These are phyloP conservation scores for Proctacanthus coquilletti DNA, from an alignment of 1,140 invertebrate genomes.

Conservation along the genomic window DNA sequence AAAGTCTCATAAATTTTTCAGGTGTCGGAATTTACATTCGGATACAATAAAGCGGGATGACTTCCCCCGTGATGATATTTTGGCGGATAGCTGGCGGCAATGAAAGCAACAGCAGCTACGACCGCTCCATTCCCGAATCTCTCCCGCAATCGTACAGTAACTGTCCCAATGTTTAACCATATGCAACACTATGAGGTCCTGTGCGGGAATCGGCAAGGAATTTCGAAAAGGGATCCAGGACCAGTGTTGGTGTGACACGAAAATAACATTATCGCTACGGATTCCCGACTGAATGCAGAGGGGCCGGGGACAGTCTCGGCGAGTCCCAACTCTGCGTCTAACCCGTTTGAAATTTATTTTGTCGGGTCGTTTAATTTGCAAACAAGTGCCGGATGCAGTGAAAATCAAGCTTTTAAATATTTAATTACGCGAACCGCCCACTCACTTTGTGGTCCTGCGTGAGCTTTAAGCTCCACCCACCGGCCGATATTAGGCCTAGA, in stretches of 20 bases:
- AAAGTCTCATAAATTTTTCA: background rate
- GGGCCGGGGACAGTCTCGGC: too few relatives aligned
- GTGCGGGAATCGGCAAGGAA: too few relatives aligned
- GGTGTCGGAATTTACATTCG: background rate
- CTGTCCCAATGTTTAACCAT: too few relatives aligned
- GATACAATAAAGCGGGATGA: background rate
- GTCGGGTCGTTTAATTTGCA: conserved; percentile 1
- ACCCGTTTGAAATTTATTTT: background rate
- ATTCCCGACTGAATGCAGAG: too few relatives aligned
- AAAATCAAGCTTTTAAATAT: background rate
- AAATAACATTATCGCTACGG: conserved; percentile 1
- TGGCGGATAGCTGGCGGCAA: background rate
- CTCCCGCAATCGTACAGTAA: too few relatives aligned
- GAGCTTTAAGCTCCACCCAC: background rate
- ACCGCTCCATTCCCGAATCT: too few relatives aligned
- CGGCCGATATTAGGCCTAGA: too few relatives aligned
- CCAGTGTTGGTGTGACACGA: background rate
- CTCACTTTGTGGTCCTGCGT: background rate
- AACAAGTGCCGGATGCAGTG: conserved; percentile 1
- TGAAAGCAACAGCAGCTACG: too few relatives aligned
- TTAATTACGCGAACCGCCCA: background rate
- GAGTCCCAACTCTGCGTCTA: too few relatives aligned
- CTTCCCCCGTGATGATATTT: background rate
- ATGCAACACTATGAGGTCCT: too few relatives aligned
- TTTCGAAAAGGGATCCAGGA: background rate